Evolutionary conservation across 2,113 vertebrate genomes (phyloP), one percentile per base, ranked within the genome.

Genomic region (Dolichotis patagonum): DNA sequence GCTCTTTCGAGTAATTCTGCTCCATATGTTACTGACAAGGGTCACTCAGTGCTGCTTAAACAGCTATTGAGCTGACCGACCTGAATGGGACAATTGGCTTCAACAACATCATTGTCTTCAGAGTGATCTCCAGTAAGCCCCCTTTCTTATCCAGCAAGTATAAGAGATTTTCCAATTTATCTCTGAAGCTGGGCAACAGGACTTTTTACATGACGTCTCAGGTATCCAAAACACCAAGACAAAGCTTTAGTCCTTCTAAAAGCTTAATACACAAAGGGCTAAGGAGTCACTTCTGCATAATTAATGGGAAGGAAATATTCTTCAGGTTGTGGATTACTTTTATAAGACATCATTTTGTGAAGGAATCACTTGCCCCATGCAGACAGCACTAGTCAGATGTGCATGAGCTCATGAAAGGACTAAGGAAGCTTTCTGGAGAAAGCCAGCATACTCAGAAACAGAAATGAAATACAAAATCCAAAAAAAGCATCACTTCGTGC

Each of bases 231-330:
- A 86, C 9, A 92, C 35, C 41, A 63, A 38, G 17, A 52, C 32
- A 80, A 97, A 88, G 4, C 32, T 38, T 84, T 49, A 52, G 24
- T 87, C 14, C 41, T 67, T 82, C 35, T n/a, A 81, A 93, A 91
- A 52, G 1, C 38, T 32, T 80, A 41, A 41, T 11, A 63, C 81
- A 54, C 43, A 78, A 52, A 52, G 1, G 19, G 11, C 26, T 4
- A 73, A 35, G 82, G 30, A 88, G 30, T 71, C 49, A 56, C 20
- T 41, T 54, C 6, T 38, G 20, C 38, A 19, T 24, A 67, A 85
- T 26, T 26, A 85, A 28, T 6, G 1, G 13, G 20, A 69, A 89
- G 20, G 32, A 60, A 75, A 58, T 77, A 85, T 62, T 52, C 30
- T 88, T 22, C 9, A 75, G 60, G 19, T 83, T 65, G 20, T 43